Evolutionary conservation across 2,888 invertebrate genomes (phyloP), one percentile per base, ranked within the genome.

Genomic region (Polyommatus icarus): DNA sequence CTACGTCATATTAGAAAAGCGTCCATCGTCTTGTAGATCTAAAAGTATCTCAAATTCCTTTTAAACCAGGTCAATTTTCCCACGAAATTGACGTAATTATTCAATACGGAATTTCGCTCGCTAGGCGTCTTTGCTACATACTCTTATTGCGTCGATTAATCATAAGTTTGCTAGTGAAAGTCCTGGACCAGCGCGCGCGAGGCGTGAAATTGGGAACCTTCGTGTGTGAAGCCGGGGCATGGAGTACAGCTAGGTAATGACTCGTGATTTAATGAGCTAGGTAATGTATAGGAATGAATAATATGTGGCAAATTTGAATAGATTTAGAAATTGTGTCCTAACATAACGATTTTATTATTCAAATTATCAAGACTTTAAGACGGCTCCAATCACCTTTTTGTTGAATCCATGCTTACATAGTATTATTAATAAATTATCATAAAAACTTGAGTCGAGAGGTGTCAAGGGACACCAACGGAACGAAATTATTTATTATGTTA

Each of bases 81-180:
- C 1, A 67, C 2, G 5, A 67, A 67, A 67, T 32, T 61, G 29
- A 67, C 67, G 15, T 67, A 67, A 67, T 67, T 67, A 67, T 67
- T 67, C 15, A 67, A 67, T 32, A 67, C 7, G 6, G 6, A 67
- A 67, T 67, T 32, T 67, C 29, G 61, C 67, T 32, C 18, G 15
- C 46, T 24, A 73, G 73, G 73, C 50, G 50, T 73, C 73, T 50
- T 20, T 84, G 87, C 87, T 88, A 88, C 89, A 87, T 89, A 88
- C 29, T 32, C 29, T 90, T 91, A 94, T 93, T 92, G 89, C 90
- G 86, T 87, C 90, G 92, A 93, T 94, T 93, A 93, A 94, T 94
- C 94, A 93, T 91, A 94, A 94, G 87, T 93, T 93, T 89, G 91
- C 89, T 91, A 92, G 91, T 91, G 91, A 92, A 92, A 94, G 91